These are phyloP conservation scores for Mormyrus lacerda DNA, from an alignment of 2,113 vertebrate genomes.

Conservation along the genomic window DNA sequence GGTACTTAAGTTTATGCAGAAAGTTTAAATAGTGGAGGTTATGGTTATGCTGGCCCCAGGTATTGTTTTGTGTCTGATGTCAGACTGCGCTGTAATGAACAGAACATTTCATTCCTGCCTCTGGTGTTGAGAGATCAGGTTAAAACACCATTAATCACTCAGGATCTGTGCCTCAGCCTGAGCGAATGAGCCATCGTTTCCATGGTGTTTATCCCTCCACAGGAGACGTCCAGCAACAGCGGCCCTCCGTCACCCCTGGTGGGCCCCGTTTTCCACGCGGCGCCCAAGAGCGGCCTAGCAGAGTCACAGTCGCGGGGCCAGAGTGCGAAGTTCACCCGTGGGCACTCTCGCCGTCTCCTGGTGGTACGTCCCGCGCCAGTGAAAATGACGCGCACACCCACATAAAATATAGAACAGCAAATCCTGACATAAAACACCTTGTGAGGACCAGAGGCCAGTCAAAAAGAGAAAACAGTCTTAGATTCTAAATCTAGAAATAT, in stretches of 20 bases:
- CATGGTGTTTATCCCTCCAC: conserved; percentile 7
- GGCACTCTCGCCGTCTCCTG: conserved; percentile 59
- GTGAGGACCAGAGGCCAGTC: too few relatives aligned
- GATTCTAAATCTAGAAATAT: background rate
- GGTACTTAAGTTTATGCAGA: background rate
- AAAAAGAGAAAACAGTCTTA: background rate
- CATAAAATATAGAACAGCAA: background rate
- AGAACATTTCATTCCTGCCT: background rate
- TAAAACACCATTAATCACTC: background rate
- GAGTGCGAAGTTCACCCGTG: conserved; percentile 70
- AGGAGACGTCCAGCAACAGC: conserved; percentile 71
- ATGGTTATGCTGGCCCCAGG: background rate
- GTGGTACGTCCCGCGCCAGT: conserved; percentile 41
- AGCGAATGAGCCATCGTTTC: background rate
- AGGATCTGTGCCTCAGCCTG: background rate
- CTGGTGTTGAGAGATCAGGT: background rate
- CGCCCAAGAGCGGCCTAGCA: conserved; percentile 68
- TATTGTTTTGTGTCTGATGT: background rate
- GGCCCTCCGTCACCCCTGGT: conserved; percentile 70
- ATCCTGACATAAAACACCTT: too few relatives aligned
- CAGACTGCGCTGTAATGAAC: background rate
- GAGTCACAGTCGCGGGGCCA: conserved; percentile 62
- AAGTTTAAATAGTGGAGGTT: background rate
- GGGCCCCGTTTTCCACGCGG: conserved; percentile 44
- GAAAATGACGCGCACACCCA: background rate